A percentile compares a stretch with the other conserved stretches of the same genome.
Evolutionary conservation across 2,888 invertebrate genomes (phyloP).

Genomic region (Saturnia japonica): DNA sequence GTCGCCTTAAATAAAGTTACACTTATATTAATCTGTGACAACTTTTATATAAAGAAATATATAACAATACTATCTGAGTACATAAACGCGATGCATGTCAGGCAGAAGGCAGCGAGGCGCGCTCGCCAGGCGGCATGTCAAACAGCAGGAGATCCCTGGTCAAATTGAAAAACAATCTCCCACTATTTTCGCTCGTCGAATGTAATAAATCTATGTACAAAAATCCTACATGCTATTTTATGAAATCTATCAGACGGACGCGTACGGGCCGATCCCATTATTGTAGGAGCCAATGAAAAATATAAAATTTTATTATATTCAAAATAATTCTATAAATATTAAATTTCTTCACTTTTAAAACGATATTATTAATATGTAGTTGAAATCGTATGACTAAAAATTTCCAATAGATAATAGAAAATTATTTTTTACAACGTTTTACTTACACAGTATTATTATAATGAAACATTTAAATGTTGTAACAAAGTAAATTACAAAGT

Average conservation of each 20-base stretch:
- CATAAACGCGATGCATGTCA: constrained; percentile 24
- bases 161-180: constrained; percentile 83
- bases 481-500: no score
- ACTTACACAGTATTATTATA: background rate
- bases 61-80: constrained; percentile 13
- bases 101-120: constrained; percentile 42
- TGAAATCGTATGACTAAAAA: no score
- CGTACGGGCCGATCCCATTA: constrained; percentile 57
- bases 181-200: constrained; percentile 80
- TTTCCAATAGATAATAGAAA: background rate
- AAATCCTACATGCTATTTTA: constrained; percentile 81
- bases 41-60: background rate
- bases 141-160: constrained; percentile 76
- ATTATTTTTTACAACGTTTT: background rate
- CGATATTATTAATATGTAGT: no score
- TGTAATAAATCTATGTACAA: constrained; percentile 83
- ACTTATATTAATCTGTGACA: background rate
- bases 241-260: constrained; percentile 72
- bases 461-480: no score
- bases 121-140: constrained; percentile 72
- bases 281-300: constrained; percentile 47
- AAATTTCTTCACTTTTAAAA: no score
- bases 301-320: constrained; percentile 25
- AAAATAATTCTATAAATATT: background rate
- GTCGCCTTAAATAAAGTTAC: background rate